Conservation (phyloP, 2,113 vertebrate genomes). For the Nipponia nippon region DNA sequence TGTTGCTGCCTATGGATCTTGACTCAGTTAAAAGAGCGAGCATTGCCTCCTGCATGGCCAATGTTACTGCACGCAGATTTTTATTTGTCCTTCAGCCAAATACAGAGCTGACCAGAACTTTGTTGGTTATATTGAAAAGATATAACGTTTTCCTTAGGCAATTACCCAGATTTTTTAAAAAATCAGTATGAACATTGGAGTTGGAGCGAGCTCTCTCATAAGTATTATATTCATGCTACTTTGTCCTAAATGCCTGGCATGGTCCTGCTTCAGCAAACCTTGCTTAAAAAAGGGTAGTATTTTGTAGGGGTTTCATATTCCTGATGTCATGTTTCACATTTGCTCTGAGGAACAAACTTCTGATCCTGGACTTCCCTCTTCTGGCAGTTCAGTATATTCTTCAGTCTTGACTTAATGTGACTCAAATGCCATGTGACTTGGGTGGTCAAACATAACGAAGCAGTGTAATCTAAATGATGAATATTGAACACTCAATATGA, state of each 20-base stretch:
- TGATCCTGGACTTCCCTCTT: constrained; percentile 64
- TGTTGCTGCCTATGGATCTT: background rate
- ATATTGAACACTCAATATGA: background rate
- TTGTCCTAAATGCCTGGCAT: background rate
- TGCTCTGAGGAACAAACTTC: background rate
- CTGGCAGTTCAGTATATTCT: constrained; percentile 51
- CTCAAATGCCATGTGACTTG: background rate
- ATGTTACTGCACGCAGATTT: rapidly evolving
- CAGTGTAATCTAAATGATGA: background rate
- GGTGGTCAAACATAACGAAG: background rate
- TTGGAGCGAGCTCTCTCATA: background rate
- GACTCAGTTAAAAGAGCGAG: background rate
- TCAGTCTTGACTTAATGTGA: background rate
- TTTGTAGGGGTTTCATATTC: background rate
- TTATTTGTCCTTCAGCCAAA: background rate
- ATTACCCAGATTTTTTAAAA: background rate
- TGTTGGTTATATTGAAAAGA: background rate
- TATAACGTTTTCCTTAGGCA: background rate
- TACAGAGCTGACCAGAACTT: background rate
- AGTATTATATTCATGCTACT: background rate
- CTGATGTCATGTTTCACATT: background rate
- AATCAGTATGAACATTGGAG: background rate
- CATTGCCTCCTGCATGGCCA: background rate
- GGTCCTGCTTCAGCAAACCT: background rate
- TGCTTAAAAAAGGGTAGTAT: background rate